phyloP scores from a whole-genome alignment of 2,797 vertebrate species.

The Paedocypris micromegethes region DNA sequence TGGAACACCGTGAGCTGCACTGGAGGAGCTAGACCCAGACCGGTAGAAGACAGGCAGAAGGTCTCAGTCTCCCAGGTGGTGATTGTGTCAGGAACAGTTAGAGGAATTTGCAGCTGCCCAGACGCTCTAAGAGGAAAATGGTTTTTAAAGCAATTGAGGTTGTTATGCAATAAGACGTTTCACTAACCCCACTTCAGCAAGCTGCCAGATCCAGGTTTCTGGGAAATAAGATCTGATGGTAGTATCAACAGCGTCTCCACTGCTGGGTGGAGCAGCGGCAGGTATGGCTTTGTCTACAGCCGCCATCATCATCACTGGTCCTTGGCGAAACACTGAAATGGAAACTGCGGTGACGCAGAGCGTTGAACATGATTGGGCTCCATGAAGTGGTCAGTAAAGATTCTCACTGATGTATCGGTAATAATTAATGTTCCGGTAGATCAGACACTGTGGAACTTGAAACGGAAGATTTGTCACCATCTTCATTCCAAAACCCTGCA shows the following conservation, averaged over 20 bases:
- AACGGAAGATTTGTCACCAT: constrained; percentile 57
- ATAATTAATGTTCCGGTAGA: constrained; percentile 51
- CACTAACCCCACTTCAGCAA: constrained; percentile 6
- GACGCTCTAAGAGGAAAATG: not conserved
- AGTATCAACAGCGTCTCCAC: not conserved
- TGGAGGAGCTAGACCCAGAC: constrained; percentile 5
- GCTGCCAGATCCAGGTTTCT: constrained; percentile 16
- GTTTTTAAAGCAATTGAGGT: not conserved
- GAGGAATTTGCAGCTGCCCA: not conserved
- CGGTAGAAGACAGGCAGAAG: constrained; percentile 57
- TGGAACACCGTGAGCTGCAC: not conserved
- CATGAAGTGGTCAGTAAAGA: not conserved
- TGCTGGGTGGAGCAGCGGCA: fast-evolving
- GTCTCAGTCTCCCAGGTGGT: constrained; percentile 19
- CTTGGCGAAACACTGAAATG: no score
- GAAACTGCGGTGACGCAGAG: not conserved
- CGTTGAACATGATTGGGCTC: not conserved
- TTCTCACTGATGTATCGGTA: not conserved
- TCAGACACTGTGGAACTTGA: constrained; percentile 51
- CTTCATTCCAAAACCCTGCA: constrained; percentile 60
- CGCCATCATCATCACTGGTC: no score
- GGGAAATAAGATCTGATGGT: not conserved
- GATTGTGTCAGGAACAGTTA: constrained; percentile 10
- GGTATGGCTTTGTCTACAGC: no score
- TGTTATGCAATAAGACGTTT: not conserved